phyloP scores from a whole-genome alignment of 2,113 vertebrate species.

The Condylura cristata region DNA sequence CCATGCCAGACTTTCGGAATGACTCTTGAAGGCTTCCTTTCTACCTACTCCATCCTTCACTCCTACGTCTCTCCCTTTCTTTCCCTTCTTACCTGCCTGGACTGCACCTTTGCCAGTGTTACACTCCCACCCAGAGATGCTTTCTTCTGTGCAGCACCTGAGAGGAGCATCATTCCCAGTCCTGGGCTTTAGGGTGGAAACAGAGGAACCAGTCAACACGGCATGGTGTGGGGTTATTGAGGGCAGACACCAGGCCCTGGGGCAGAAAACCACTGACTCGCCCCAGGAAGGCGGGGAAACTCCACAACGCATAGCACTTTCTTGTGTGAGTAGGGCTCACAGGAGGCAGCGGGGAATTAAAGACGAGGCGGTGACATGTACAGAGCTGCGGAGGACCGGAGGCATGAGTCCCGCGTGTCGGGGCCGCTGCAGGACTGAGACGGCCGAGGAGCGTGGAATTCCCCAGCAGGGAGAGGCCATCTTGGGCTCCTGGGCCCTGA shows the following conservation, averaged over 20 bases:
- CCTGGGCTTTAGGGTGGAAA: neutral
- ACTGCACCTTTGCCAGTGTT: neutral
- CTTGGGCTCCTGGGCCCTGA: neutral
- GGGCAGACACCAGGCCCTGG: neutral
- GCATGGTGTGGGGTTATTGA: neutral
- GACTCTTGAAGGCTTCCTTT: too few relatives aligned
- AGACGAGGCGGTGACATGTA: neutral
- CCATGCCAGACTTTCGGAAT: constrained; percentile 14
- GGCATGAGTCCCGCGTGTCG: neutral
- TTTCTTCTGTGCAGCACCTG: neutral
- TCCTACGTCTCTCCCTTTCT: neutral
- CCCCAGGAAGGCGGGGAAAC: neutral
- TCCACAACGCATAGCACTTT: neutral
- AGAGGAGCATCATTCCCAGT: neutral
- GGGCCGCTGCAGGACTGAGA: neutral
- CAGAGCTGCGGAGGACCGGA: neutral
- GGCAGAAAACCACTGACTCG: neutral
- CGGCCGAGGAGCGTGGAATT: neutral
- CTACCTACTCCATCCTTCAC: too few relatives aligned
- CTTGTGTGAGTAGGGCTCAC: neutral
- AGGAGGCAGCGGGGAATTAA: neutral
- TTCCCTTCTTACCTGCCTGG: neutral
- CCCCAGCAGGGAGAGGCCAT: neutral
- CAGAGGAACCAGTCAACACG: neutral
- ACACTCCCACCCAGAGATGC: too few relatives aligned